phyloP scores from a whole-genome alignment of 2,888 invertebrate species.

The Molorchus minor region DNA sequence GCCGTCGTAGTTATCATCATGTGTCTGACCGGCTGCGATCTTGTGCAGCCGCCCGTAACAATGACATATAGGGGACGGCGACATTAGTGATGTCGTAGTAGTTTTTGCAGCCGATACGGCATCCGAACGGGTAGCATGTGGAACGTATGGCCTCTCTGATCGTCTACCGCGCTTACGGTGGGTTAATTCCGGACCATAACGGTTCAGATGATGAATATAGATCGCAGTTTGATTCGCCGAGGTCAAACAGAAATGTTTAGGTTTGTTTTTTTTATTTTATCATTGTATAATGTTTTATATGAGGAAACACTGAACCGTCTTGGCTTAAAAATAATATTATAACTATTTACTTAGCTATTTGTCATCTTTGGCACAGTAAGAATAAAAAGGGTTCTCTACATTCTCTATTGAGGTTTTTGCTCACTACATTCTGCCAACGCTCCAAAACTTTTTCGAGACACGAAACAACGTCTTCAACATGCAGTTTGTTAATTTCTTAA shows the following conservation, averaged over 20 bases:
- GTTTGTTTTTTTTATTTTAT: neutral
- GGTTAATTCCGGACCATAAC: neutral
- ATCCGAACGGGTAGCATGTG: neutral
- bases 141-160: neutral
- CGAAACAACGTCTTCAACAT: no score
- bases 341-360: no score
- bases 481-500: no score
- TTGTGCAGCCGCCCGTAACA: conserved; percentile 42
- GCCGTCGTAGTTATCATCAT: conserved; percentile 53
- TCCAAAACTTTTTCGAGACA: no score
- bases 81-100: conserved; percentile 5
- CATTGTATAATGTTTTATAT: neutral
- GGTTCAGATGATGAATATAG: neutral
- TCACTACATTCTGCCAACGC: no score
- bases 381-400: no score
- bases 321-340: neutral
- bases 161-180: neutral
- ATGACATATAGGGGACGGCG: conserved; percentile 2
- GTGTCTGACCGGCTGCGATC: conserved; percentile 51
- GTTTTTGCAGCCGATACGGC: neutral
- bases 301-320: neutral
- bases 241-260: no score
- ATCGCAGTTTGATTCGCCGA: no score
- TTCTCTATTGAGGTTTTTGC: no score
- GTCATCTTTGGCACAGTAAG: no score